phyloP scores from a whole-genome alignment of 2,113 vertebrate genomes.

The Oreotrochilus melanogaster region DNA sequence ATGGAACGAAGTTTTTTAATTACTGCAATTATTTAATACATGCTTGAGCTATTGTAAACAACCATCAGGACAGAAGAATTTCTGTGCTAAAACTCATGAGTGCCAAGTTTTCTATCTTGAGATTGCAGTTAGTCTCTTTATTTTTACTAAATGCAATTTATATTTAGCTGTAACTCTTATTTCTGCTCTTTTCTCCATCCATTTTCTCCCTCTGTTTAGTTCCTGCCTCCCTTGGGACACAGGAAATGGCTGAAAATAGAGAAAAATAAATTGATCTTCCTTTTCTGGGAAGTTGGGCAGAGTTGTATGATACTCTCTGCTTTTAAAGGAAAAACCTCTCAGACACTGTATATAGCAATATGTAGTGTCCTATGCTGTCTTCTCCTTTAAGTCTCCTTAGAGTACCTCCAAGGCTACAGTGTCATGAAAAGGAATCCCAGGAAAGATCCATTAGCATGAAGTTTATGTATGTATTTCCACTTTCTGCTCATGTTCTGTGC shows the following conservation, averaged over 20 bases:
- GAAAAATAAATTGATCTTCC: neutral
- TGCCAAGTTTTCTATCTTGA: neutral
- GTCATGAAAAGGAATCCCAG: neutral
- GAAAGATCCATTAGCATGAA: neutral
- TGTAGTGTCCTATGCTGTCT: neutral
- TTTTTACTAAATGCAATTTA: neutral
- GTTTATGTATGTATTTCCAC: neutral
- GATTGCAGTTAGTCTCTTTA: neutral
- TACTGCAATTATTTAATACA: neutral
- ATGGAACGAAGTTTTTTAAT: neutral
- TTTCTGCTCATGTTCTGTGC: neutral
- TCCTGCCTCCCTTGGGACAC: neutral
- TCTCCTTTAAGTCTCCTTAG: neutral
- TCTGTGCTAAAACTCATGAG: neutral
- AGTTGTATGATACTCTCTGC: neutral
- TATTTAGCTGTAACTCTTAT: neutral
- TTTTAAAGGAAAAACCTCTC: neutral
- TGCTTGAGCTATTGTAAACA: neutral
- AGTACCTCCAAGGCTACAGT: neutral
- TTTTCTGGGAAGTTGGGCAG: neutral
- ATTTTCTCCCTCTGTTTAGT: conserved; percentile 3
- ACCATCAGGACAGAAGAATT: neutral
- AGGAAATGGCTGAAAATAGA: conserved; percentile 11
- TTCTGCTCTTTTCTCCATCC: neutral
- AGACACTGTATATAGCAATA: neutral